These are phyloP conservation scores for Lumbricus terrestris DNA, from an alignment of 2,888 invertebrate species.

Conservation along the genomic window DNA sequence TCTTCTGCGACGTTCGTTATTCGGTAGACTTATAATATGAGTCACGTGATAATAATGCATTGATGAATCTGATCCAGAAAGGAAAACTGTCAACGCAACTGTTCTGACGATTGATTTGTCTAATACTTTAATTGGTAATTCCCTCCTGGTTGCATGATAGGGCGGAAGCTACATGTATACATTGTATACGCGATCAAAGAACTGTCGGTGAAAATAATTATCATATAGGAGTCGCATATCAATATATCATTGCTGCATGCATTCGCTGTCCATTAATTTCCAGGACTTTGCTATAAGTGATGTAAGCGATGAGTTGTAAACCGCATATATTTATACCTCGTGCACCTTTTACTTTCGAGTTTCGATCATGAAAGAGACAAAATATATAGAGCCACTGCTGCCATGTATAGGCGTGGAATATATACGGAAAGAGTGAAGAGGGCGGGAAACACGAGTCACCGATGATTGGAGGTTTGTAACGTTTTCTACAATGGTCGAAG, in stretches of 20 bases:
- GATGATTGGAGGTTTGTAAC: background rate
- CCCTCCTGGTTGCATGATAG: background rate
- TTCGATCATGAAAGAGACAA: background rate
- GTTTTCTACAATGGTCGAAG: background rate
- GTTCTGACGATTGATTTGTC: no score
- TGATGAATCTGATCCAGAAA: background rate
- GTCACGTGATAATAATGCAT: background rate
- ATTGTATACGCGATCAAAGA: background rate
- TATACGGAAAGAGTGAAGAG: background rate
- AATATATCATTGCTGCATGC: no score
- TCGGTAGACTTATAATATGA: background rate
- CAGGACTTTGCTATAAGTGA: background rate
- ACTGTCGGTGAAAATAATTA: background rate
- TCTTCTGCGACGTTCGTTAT: background rate
- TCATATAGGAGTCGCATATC: background rate
- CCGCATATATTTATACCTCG: background rate
- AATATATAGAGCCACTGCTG: no score
- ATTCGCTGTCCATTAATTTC: background rate
- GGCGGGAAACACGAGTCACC: background rate
- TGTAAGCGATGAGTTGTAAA: background rate
- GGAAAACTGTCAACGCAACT: background rate
- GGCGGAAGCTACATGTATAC: background rate
- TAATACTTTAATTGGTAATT: background rate
- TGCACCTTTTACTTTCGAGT: background rate
- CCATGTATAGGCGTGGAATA: no score